Percentiles rank a stretch among this genome's conserved stretches.
phyloP scores from a whole-genome alignment of 2,888 invertebrate species.

The Synanthedon formicaeformis region DNA sequence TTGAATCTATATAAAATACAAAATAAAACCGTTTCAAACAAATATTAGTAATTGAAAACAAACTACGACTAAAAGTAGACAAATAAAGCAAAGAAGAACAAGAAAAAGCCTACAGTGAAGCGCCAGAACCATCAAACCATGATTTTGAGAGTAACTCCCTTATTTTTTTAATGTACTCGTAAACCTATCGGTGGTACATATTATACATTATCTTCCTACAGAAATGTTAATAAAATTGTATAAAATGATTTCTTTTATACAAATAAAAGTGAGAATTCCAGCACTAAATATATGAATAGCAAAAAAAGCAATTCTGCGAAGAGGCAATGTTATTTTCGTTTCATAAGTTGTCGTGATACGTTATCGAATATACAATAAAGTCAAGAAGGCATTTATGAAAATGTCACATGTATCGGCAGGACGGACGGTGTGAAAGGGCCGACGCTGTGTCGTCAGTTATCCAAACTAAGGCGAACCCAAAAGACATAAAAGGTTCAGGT shows the following conservation, averaged over 20 bases:
- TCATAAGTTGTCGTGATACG: constrained; percentile 27
- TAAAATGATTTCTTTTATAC: not conserved
- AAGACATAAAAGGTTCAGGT: constrained; percentile 48
- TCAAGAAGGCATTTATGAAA: constrained; percentile 46
- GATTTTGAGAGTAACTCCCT: no score
- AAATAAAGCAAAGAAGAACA: no score
- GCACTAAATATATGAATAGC: constrained; percentile 6
- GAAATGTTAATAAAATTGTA: no score
- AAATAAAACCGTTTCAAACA: no score
- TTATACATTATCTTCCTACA: no score
- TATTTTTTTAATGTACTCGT: no score
- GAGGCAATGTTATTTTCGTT: constrained; percentile 31
- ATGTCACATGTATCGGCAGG: constrained; percentile 40
- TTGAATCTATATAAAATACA: no score
- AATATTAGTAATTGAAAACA: no score
- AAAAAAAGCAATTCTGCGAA: constrained; percentile 24
- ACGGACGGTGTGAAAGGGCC: constrained; percentile 24
- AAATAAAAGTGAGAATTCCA: not conserved
- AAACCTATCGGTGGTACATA: no score
- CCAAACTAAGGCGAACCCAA: constrained; percentile 27
- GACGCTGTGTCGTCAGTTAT: constrained; percentile 32
- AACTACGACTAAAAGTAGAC: no score
- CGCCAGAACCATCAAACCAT: no score
- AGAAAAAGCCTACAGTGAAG: no score
- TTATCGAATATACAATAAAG: constrained; percentile 44